Conservation (phyloP, 2,888 invertebrate genomes). For the Brachyopa scutellaris region DNA sequence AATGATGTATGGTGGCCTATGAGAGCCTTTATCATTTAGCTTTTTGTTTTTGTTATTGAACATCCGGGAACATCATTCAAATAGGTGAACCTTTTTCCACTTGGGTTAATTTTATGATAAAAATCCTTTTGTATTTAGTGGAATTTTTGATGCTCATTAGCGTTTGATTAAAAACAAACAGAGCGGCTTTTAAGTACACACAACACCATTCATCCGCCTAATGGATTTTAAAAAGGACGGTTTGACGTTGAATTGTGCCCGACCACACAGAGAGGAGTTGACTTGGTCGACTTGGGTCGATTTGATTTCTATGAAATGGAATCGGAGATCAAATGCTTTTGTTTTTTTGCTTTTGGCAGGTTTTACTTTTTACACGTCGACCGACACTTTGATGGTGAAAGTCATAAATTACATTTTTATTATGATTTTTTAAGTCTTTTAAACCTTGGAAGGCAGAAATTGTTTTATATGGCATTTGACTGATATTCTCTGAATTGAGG, state of each 20-base stretch:
- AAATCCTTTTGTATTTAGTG: constrained; percentile 33
- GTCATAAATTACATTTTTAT: no score
- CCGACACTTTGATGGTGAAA: no score
- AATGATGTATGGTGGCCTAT: constrained; percentile 20
- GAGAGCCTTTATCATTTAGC: neutral
- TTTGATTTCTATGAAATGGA: neutral
- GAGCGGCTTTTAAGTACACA: neutral
- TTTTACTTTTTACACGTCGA: no score
- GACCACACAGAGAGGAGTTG: neutral
- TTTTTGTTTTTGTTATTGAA: neutral
- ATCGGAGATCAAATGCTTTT: neutral
- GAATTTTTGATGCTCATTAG: constrained; percentile 49
- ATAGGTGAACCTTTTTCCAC: constrained; percentile 53
- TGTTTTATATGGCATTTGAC: no score
- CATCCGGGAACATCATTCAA: constrained; percentile 5
- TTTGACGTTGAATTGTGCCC: neutral
- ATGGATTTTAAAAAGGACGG: neutral
- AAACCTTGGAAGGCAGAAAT: no score
- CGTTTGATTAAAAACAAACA: constrained; percentile 53
- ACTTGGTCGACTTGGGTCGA: no score
- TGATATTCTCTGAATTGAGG: no score
- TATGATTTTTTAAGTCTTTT: no score
- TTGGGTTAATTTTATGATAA: constrained; percentile 30
- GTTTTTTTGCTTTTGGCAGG: neutral
- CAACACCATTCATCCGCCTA: neutral